phyloP scores from a whole-genome alignment of 2,888 invertebrate species.

The Ceratothoa steindachneri region DNA sequence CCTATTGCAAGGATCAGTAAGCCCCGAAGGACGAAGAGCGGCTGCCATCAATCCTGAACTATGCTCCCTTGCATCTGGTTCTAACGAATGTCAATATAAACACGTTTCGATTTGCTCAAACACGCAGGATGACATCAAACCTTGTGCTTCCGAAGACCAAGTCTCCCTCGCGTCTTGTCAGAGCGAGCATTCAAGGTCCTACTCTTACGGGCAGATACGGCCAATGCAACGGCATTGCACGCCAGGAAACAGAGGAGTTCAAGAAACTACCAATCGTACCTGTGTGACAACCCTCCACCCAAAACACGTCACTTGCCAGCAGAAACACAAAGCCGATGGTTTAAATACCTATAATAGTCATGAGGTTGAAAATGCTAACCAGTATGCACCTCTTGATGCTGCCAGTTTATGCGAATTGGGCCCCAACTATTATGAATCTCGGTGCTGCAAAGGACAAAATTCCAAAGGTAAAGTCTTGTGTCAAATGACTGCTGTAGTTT shows the following conservation, averaged over 20 bases:
- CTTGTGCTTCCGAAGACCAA: background rate
- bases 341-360: background rate
- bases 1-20: background rate
- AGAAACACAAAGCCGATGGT: background rate
- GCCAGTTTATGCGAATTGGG: background rate
- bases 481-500: background rate
- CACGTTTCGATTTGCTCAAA: background rate
- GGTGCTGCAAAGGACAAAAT: background rate
- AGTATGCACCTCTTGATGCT: background rate
- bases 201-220: background rate
- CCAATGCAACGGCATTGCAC: background rate
- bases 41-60: slow-evolving; percentile 28
- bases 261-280: background rate
- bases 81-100: slow-evolving; percentile 20
- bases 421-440: background rate
- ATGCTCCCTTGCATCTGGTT: slow-evolving; percentile 34
- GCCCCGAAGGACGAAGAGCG: background rate
- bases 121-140: background rate
- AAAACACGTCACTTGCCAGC: background rate
- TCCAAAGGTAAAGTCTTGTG: background rate
- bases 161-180: background rate
- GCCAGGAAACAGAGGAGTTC: background rate
- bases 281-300: background rate
- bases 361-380: background rate
- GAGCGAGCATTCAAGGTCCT: background rate